phyloP scores from a whole-genome alignment of 2,797 vertebrate genomes.

The Crax fasciolata region DNA sequence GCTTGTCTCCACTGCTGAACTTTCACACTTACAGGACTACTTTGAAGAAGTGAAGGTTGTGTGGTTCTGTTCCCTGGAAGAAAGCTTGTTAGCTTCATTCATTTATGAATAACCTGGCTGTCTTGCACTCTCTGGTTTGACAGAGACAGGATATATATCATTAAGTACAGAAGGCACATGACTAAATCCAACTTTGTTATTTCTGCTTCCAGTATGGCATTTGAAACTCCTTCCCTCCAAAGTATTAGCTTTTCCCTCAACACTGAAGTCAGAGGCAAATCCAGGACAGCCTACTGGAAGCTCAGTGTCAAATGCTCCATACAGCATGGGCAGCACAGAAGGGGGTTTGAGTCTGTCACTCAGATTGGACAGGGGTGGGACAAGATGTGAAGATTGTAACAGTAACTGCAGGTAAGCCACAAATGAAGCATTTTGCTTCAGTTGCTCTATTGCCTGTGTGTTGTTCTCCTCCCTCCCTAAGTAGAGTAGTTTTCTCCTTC shows the following conservation, averaged over 20 bases:
- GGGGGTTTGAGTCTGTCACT: neutral
- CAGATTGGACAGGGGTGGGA: neutral
- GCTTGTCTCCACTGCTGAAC: neutral
- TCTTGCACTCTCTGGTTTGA: neutral
- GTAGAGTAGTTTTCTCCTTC: neutral
- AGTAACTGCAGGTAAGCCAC: neutral
- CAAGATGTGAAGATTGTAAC: neutral
- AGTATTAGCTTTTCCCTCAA: neutral
- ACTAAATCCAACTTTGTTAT: neutral
- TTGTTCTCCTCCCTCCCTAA: neutral
- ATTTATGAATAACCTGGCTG: neutral
- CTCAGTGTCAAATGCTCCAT: neutral
- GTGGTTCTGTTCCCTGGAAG: neutral
- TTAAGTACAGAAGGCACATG: neutral
- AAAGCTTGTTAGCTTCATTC: neutral
- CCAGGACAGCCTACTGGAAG: neutral
- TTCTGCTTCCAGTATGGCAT: neutral
- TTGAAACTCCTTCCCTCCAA: neutral
- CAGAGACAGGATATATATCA: neutral
- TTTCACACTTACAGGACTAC: neutral
- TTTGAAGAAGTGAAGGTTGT: neutral
- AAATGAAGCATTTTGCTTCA: neutral
- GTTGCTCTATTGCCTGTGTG: neutral
- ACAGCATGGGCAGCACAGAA: fast-evolving
- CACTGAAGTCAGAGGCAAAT: neutral